phyloP scores from a whole-genome alignment of 2,113 vertebrate species.

The Hydropotes inermis region DNA sequence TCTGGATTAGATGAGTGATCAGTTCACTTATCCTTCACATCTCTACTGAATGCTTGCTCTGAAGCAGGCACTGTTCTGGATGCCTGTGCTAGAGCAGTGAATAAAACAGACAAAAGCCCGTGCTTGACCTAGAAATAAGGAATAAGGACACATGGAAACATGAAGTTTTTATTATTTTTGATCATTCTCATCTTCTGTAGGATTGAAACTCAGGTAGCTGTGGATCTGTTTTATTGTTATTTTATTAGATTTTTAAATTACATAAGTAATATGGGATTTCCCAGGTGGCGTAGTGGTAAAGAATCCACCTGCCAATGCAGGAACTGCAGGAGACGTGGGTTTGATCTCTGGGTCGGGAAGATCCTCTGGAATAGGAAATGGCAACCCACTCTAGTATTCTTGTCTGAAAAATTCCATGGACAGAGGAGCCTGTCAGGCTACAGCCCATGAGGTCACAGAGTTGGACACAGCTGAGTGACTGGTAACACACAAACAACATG shows the following conservation, averaged over 20 bases:
- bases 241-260: conserved; percentile 25
- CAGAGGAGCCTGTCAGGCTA: neutral
- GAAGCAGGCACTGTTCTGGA: neutral
- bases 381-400: neutral
- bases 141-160: neutral
- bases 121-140: neutral
- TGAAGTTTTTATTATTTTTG: neutral
- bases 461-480: neutral
- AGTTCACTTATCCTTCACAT: neutral
- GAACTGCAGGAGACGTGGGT: neutral
- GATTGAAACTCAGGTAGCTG: neutral
- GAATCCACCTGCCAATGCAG: neutral
- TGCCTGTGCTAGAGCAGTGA: neutral
- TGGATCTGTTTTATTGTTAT: neutral
- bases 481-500: neutral
- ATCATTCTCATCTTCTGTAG: neutral
- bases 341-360: neutral
- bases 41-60: neutral
- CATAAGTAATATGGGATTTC: neutral
- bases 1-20: neutral
- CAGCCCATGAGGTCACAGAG: neutral
- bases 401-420: neutral
- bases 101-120: neutral
- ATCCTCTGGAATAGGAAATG: neutral
- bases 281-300: neutral